These are phyloP conservation scores for Drosophila ercepeae DNA, from an alignment of 1,140 invertebrate genomes.

Conservation along the genomic window DNA sequence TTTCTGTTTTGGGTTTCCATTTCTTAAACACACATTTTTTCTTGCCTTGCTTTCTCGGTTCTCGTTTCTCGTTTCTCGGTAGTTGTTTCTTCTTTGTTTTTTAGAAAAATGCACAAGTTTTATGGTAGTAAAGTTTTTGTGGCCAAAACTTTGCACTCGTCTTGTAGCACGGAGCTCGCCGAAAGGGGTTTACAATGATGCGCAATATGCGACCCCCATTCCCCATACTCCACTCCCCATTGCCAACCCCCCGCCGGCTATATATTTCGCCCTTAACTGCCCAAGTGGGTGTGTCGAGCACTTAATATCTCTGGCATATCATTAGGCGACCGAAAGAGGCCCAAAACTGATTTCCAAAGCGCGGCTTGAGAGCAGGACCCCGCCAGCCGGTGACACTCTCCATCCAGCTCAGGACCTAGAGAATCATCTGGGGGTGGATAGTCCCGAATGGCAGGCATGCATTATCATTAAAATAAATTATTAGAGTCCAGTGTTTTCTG, in stretches of 20 bases:
- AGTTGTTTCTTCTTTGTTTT: constrained; percentile 62
- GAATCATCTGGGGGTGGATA: neutral
- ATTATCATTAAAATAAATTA: constrained; percentile 83
- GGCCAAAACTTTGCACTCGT: constrained; percentile 77
- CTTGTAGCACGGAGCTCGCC: constrained; percentile 53
- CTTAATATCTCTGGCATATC: constrained; percentile 72
- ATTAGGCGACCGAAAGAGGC: constrained; percentile 34
- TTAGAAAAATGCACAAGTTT: constrained; percentile 79
- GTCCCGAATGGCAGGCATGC: constrained; percentile 58
- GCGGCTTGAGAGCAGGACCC: neutral
- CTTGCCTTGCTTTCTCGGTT: constrained; percentile 1
- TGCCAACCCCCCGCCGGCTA: neutral
- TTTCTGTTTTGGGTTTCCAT: constrained; percentile 48
- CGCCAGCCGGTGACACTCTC: constrained; percentile 17
- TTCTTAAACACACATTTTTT: constrained; percentile 11
- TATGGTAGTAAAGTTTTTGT: constrained; percentile 75
- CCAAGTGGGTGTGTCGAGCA: constrained; percentile 45
- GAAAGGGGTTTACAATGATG: constrained; percentile 80
- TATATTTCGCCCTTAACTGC: neutral
- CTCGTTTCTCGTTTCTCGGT: constrained; percentile 14
- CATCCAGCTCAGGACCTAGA: too few species aligned
- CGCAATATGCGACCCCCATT: constrained; percentile 47
- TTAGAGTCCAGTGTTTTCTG: constrained; percentile 59
- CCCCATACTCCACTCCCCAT: too few species aligned
- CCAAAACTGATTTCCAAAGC: constrained; percentile 21